Percentiles rank a stretch among this genome's conserved stretches.
Conservation (phyloP, 2,113 vertebrate species). For the Promerops cafer region DNA sequence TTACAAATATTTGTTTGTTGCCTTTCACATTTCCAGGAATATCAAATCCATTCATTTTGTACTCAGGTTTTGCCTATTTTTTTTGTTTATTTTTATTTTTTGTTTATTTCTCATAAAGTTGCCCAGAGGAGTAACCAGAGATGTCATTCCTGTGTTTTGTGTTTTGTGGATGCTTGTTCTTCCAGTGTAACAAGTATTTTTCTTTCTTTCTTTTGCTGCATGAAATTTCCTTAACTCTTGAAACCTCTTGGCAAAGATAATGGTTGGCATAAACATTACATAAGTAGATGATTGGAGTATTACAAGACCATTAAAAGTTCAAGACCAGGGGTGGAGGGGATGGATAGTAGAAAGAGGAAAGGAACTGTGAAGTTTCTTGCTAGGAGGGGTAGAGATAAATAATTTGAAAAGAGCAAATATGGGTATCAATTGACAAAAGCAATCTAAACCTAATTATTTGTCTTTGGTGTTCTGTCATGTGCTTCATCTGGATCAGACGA, state of each 20-base stretch:
- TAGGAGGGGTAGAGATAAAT: background rate
- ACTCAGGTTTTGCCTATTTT: background rate
- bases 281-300: background rate
- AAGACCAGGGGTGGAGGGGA: background rate
- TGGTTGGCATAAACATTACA: background rate
- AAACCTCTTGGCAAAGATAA: background rate
- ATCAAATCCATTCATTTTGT: background rate
- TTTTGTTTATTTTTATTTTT: background rate
- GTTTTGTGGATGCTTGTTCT: background rate
- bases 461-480: background rate
- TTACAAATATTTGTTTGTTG: background rate
- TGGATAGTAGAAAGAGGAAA: background rate
- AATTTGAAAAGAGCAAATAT: background rate
- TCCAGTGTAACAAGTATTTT: background rate
- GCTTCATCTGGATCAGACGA: background rate
- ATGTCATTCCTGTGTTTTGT: background rate
- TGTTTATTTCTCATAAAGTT: background rate
- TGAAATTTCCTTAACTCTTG: background rate
- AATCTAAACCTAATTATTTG: background rate
- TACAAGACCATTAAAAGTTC: background rate
- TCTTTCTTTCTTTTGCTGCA: background rate
- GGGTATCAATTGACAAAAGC: background rate
- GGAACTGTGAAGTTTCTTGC: background rate
- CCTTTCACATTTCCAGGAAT: background rate
- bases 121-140: background rate